A percentile compares a stretch with the other conserved stretches of the same genome.
These are phyloP conservation scores for Aptenodytes forsteri DNA, from an alignment of 2,113 vertebrate species.

Conservation along the genomic window DNA sequence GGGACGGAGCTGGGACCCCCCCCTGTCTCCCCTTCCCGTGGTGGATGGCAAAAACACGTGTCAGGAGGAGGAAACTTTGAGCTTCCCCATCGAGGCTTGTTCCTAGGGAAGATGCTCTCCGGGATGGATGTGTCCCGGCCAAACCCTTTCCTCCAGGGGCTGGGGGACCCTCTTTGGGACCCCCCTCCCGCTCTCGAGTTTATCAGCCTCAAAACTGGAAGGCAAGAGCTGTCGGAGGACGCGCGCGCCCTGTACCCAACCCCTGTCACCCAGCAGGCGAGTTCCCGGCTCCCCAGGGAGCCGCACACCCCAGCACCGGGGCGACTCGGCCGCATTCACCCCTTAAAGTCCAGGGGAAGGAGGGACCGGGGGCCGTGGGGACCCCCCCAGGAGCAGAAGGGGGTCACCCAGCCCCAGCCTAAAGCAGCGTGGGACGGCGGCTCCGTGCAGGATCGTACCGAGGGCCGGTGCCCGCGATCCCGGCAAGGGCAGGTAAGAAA, in stretches of 20 bases:
- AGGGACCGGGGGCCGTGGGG: not conserved
- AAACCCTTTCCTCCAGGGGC: too few relatives aligned
- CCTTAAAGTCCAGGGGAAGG: not conserved
- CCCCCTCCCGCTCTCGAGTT: not conserved
- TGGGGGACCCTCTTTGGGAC: not conserved
- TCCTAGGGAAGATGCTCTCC: not conserved
- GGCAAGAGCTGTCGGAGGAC: not conserved
- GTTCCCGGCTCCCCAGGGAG: not conserved
- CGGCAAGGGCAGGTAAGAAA: not conserved
- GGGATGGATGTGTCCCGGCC: not conserved
- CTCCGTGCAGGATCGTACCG: not conserved
- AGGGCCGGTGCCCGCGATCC: not conserved
- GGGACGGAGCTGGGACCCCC: not conserved
- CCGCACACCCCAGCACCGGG: not conserved
- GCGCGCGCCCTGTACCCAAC: too few relatives aligned
- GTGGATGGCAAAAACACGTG: not conserved
- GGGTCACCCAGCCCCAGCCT: not conserved
- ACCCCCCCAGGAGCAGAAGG: too few relatives aligned
- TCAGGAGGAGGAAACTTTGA: not conserved
- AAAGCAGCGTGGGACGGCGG: rapidly evolving
- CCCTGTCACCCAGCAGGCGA: too few relatives aligned
- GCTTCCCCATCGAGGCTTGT: not conserved
- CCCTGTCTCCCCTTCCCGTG: not conserved
- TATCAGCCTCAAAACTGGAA: not conserved
- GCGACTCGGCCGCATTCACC: not conserved